Percentiles rank a stretch among this genome's conserved stretches.
phyloP scores from a whole-genome alignment of 2,797 vertebrate genomes.

The Eospalax fontanierii region DNA sequence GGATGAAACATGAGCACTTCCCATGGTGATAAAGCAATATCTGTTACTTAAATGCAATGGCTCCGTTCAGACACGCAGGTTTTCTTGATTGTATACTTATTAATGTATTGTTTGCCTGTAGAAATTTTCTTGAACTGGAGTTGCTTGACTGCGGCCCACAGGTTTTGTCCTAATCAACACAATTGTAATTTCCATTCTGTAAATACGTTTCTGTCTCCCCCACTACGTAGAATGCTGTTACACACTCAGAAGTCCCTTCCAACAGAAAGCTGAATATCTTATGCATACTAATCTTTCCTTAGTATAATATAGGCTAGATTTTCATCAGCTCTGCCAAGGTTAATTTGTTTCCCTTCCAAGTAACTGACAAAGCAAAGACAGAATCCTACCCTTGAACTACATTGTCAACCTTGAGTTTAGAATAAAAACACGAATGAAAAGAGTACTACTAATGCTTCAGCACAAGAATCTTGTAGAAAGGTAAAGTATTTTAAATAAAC shows the following conservation, averaged over 20 bases:
- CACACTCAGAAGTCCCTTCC: neutral
- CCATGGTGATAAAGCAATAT: neutral
- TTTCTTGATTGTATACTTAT: neutral
- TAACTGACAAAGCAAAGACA: conserved; percentile 52
- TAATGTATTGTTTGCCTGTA: neutral
- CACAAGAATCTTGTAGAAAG: conserved; percentile 7
- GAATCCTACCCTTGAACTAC: conserved; percentile 65
- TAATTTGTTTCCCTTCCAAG: conserved; percentile 17
- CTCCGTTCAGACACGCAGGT: neutral
- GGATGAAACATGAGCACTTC: neutral
- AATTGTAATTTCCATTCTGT: neutral
- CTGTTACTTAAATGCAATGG: neutral
- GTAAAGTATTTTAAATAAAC: conserved; percentile 41
- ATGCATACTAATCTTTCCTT: neutral
- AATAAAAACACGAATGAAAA: conserved; percentile 50
- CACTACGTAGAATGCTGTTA: neutral
- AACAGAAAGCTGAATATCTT: neutral
- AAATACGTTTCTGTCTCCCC: neutral
- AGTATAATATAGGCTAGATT: conserved; percentile 10
- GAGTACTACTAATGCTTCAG: neutral
- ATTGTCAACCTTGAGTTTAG: neutral
- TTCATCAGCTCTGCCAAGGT: neutral
- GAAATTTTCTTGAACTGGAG: neutral
- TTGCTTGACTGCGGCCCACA: neutral
- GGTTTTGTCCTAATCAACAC: neutral